Conservation (phyloP, 2,797 vertebrate species). For the Nasua narica region DNA sequence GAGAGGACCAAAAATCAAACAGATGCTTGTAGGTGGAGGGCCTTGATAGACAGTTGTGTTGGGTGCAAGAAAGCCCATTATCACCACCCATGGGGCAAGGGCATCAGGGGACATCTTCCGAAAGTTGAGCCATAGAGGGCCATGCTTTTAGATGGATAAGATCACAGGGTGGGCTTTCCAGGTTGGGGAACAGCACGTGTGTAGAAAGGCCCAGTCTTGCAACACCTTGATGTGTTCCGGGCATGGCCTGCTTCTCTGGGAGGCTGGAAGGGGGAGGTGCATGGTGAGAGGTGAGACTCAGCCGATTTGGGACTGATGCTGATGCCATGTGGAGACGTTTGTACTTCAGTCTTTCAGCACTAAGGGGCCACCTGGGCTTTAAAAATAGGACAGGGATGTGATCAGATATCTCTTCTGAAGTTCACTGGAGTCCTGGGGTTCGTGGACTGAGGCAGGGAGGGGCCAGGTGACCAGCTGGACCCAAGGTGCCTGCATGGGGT, state of each 20-base stretch:
- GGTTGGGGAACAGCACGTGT: neutral
- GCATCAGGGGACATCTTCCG: neutral
- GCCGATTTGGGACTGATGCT: neutral
- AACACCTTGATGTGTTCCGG: neutral
- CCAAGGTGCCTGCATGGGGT: neutral
- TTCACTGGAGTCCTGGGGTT: neutral
- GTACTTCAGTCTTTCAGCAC: neutral
- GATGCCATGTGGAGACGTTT: fast-evolving
- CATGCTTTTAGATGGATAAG: neutral
- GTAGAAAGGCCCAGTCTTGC: neutral
- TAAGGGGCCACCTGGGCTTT: neutral
- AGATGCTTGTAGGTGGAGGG: neutral
- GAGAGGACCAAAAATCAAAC: neutral
- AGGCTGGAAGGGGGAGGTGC: neutral
- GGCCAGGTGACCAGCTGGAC: neutral
- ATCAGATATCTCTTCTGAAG: neutral
- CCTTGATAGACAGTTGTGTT: neutral
- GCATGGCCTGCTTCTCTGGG: neutral
- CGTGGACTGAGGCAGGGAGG: neutral
- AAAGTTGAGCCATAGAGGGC: neutral
- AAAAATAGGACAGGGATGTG: neutral
- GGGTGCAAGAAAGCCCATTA: neutral
- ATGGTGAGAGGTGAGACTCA: neutral
- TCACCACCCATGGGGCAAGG: neutral
- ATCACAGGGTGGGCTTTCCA: neutral